phyloP scores from a whole-genome alignment of 2,888 invertebrate species.

The Drosophila pseudotakahashii region DNA sequence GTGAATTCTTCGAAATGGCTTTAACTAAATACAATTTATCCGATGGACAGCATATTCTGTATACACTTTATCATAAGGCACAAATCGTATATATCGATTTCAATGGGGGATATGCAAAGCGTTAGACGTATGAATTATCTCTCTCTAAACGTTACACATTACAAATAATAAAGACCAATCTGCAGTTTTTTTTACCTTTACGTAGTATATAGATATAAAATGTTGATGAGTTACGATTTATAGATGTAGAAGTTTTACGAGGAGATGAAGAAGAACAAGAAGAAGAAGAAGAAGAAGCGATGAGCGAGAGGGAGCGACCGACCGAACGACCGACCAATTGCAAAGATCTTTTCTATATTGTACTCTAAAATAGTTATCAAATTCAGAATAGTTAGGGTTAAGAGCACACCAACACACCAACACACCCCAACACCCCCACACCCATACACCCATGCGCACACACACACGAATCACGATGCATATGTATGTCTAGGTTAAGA shows the following conservation, averaged over 20 bases:
- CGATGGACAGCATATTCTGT: slow-evolving; percentile 25
- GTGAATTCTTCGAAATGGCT: slow-evolving; percentile 81
- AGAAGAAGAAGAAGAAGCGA: slow-evolving; percentile 9
- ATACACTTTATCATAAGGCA: slow-evolving; percentile 21
- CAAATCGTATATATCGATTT: slow-evolving; percentile 7
- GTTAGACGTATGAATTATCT: slow-evolving; percentile 36
- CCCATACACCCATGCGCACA: slow-evolving; percentile 5
- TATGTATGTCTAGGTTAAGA: slow-evolving; percentile 35
- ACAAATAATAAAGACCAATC: slow-evolving; percentile 45
- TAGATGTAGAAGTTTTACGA: neutral
- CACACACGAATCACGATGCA: slow-evolving; percentile 20
- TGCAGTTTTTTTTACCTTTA: slow-evolving; percentile 40
- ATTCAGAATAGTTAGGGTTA: slow-evolving; percentile 35
- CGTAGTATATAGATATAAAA: slow-evolving; percentile 21
- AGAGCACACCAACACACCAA: slow-evolving; percentile 12
- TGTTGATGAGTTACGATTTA: slow-evolving; percentile 35
- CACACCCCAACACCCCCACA: no score
- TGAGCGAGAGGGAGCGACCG: slow-evolving; percentile 65
- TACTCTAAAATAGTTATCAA: slow-evolving; percentile 29
- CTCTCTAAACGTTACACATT: slow-evolving; percentile 16
- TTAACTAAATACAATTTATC: slow-evolving; percentile 71
- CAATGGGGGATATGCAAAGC: slow-evolving; percentile 14
- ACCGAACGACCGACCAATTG: slow-evolving; percentile 81
- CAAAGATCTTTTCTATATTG: slow-evolving; percentile 51
- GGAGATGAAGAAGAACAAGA: slow-evolving; percentile 4